Evolutionary conservation across 2,113 vertebrate species (phyloP), one percentile per base, ranked within the genome.

Genomic region (Pterocles gutturalis): DNA sequence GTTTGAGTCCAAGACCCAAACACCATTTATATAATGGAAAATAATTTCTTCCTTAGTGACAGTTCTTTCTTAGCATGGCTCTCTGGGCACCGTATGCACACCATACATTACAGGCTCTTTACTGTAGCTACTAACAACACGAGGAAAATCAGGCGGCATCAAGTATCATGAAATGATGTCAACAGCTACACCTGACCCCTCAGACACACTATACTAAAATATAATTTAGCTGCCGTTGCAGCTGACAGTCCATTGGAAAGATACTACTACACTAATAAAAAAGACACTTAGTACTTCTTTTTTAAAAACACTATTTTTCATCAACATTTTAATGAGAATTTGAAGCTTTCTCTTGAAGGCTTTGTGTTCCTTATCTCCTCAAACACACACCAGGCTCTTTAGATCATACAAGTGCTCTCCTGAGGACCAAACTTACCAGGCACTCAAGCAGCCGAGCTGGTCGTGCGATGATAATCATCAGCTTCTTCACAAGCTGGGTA

Each of bases 391-490:
- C 33, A 38, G 36, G 21, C 67, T 28, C 24, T 25, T 31, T 4
- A 57, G 75, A 41, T 15, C 33, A 51, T 3, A 81, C 10, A 12
- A 1, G 3, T 12, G 6, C 64, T 26, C 21, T 83, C 29, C 67
- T 4, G 1, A 80, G 83, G 34, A 29, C 26, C n/a, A 20, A 80
- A 92, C 99, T 99, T 96, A 99, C 99, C 99, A 99, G 96, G 98
- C 99, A 99, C 98, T 99, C 99, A 54, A 99, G 98, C 79, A 99
- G 99, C 7, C 99, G 99, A 1, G 99, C 99, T 0, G 99, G 99
- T 22, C 99, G 99, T 20, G 99, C 99, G 80, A 99, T 99, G 97
- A 99, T 91, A 46, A 99, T 99, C 99, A 99, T 99, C 97, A 99
- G 98, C 95, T 99, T 99, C 98, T 98, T 99, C 70, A 99, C 98